Evolutionary conservation across 2,113 vertebrate genomes (phyloP).

Genomic region (Progne subis): DNA sequence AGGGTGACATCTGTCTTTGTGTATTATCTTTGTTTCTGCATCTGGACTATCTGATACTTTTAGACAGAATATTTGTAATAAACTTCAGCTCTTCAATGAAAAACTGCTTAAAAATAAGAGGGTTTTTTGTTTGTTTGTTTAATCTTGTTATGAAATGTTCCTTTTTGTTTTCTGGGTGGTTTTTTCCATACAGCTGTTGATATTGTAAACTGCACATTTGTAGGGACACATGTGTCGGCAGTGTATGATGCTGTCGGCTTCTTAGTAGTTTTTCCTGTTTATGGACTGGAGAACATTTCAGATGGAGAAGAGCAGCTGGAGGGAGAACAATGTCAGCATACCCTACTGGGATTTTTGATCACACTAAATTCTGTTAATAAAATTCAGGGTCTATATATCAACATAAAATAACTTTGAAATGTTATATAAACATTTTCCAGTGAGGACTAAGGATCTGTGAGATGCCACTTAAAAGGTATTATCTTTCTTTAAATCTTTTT

Average conservation of each 20-base stretch:
- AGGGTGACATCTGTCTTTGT: neutral
- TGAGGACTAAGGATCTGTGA: neutral
- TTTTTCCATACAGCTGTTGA: slow-evolving; percentile 38
- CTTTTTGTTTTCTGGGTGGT: neutral
- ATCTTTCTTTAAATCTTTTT: neutral
- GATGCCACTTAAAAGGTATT: neutral
- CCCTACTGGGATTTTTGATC: slow-evolving; percentile 26
- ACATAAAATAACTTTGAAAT: slow-evolving; percentile 26
- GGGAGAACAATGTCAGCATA: slow-evolving; percentile 31
- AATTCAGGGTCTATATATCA: slow-evolving; percentile 29
- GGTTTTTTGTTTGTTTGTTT: neutral
- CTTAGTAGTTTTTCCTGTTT: slow-evolving; percentile 45
- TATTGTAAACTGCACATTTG: slow-evolving; percentile 18
- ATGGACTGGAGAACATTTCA: neutral
- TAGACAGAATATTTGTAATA: neutral
- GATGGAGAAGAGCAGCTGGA: slow-evolving; percentile 33
- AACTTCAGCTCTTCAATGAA: neutral
- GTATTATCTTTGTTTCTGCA: neutral
- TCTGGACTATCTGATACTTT: neutral
- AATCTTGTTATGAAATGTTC: slow-evolving; percentile 5
- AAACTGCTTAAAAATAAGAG: neutral
- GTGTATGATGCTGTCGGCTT: neutral
- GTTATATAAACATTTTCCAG: slow-evolving; percentile 4
- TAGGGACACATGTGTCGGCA: neutral
- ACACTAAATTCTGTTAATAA: slow-evolving; percentile 32